Base-by-base conservation (phyloP, 2,888 invertebrate genomes). In the Cyclophora albipunctata region DNA sequence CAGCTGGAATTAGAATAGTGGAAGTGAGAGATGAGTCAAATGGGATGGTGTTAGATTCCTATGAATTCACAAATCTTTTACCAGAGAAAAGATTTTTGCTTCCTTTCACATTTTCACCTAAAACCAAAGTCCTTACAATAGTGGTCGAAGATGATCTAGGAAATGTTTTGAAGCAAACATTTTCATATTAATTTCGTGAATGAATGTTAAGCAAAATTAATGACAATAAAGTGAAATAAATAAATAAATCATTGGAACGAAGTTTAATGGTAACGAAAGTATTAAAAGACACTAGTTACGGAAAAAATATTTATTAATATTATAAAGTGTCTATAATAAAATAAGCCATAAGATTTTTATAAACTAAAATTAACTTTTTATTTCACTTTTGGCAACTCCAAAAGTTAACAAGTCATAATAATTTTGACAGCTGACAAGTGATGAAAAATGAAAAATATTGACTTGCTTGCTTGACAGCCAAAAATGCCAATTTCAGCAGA, bases 131-230 rank as follows among this genome's bases (percentile, higher is more conserved):
- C 54, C 73, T 91, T 49, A 90, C 90, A 45, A 89, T 93, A 64
- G 90, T 93, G 49, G 92, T 92, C 43, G 92, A 93, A 77, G 93
- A 93, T 65, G 91, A 92, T 58, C 75, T 90, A 58, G 93, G 93
- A 61, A 92, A 92, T 71, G 90, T 93, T 58, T 79, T 93, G 53
- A 93, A 93, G 78, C 90, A 91, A 71, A 89, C 90, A 62, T 88
- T 91, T 78, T 89, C 91, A 4, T 89, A 90, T 72, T 89, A 73
- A 73, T 62, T 47, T 34, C 20, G 52, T 49, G 48, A 51, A 53
- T 46, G 57, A 60, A 59, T 78, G 34, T 7, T 43, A 43, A 43
- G 42, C 20, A 20, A 42, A 20, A 4, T 37, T 73, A 58, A 78
- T 81, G 75, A 90, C 83, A 84, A 82, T 81, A 82, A 79, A 68